Evolutionary conservation across 2,888 invertebrate genomes (phyloP).

Genomic region (Tridacna crocea): DNA sequence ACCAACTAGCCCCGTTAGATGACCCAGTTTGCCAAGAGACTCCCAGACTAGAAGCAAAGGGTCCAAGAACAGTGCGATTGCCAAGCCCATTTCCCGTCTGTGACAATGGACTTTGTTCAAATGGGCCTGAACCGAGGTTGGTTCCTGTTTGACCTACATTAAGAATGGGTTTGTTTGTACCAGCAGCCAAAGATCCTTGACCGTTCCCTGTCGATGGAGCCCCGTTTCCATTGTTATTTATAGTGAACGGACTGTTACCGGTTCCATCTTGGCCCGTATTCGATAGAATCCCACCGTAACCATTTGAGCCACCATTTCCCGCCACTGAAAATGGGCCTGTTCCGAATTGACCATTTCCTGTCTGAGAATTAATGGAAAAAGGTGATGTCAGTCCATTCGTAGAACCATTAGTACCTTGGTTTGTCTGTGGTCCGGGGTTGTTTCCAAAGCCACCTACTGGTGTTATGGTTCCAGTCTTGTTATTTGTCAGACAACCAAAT

Average conservation of each 20-base stretch:
- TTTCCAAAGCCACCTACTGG: not conserved
- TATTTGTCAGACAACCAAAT: conserved; percentile 30
- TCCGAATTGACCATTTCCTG: not conserved
- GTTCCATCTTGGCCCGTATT: no score
- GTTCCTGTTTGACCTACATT: not conserved
- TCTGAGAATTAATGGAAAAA: not conserved
- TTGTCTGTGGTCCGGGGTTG: not conserved
- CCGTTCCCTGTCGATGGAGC: not conserved
- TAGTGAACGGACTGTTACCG: not conserved
- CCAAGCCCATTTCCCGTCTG: conserved; percentile 18
- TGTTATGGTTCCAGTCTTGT: not conserved
- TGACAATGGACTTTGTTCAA: conserved; percentile 14
- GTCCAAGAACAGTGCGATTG: conserved; percentile 24
- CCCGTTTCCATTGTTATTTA: conserved; percentile 1
- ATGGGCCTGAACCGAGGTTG: not conserved
- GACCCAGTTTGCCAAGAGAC: conserved; percentile 41
- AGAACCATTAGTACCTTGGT: not conserved
- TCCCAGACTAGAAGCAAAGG: conserved; percentile 41
- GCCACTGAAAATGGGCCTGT: not conserved
- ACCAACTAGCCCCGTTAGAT: conserved; percentile 41
- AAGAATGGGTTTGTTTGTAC: not conserved
- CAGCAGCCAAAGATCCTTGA: not conserved
- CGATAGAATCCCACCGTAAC: not conserved
- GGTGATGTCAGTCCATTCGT: not conserved
- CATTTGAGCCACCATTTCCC: not conserved